Evolutionary conservation across 2,888 invertebrate species (phyloP), one percentile per base, ranked within the genome.

Genomic region (Lapara coniferarum): DNA sequence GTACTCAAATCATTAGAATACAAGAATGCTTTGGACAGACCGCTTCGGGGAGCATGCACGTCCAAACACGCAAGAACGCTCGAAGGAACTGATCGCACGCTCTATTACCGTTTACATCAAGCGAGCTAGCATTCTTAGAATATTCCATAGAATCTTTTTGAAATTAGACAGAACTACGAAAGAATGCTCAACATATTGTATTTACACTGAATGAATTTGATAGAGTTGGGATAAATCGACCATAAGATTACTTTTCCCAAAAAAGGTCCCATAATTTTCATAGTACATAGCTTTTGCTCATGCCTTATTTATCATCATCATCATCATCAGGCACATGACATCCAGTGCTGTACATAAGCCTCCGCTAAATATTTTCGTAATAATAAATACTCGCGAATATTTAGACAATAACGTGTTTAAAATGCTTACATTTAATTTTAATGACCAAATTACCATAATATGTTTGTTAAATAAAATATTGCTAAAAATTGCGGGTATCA

Each of bases 111-210:
- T 67, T 68, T 67, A 63, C 59, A 68, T 25, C 51, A 13, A 66
- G 55, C 67, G 55, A 66, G 52, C 68, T 63, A 68, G 68, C 66
- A 68, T 68, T 68, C 58, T 68, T 68, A 66, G 52, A 58, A 71
- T 46, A 71, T 66, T 71, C 66, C 19, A 66, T 70, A 67, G 59
- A 70, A 67, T 70, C 58, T 59, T 53, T 59, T 59, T 53, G 67
- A 70, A 53, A 67, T 46, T 10, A 57, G 13, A 51, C 7, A 70
- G 52, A 69, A 66, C 69, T 66, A 51, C 58, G 57, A 66, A 57
- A 51, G 19, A 56, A 56, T 56, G 25, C 25, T 56, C 51, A 8
- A 51, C 51, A 13, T 51, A n/a, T n/a, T n/a, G 1, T 10, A 14
- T 46, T 51, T 51, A 51, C 51, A 51, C 13, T 51, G 10, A 51